Conservation (phyloP, 1,140 invertebrate species). For the Drosophila nasuta region DNA sequence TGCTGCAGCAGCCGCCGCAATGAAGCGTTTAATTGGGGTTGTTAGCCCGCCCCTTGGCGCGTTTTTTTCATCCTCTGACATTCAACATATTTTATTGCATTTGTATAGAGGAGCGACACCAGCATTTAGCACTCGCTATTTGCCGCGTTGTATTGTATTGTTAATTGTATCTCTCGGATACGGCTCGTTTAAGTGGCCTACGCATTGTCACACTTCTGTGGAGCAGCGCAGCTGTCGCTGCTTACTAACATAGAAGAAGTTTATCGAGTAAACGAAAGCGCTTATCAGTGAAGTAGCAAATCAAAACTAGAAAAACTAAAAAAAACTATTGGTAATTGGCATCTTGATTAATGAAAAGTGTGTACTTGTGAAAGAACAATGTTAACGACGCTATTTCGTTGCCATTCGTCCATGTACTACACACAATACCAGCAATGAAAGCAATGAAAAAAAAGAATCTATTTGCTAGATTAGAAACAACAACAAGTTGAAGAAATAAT, state of each 20-base stretch:
- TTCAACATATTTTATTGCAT: constrained; percentile 75
- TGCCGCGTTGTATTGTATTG: constrained; percentile 44
- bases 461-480: constrained; percentile 26
- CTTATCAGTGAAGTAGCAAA: constrained; percentile 23
- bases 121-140: constrained; percentile 10
- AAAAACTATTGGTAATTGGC: constrained; percentile 37
- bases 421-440: neutral
- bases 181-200: constrained; percentile 52
- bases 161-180: constrained; percentile 60
- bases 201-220: constrained; percentile 74
- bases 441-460: neutral
- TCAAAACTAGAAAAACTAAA: neutral
- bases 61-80: constrained; percentile 48
- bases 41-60: constrained; percentile 61
- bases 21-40: constrained; percentile 80
- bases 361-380: constrained; percentile 35
- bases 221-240: neutral
- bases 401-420: neutral
- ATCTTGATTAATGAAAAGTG: constrained; percentile 35
- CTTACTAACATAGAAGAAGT: neutral
- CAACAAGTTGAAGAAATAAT: constrained; percentile 28
- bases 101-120: constrained; percentile 37
- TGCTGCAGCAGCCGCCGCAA: constrained; percentile 42
- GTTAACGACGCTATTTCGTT: constrained; percentile 11
- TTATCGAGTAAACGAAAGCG: constrained; percentile 6